These are phyloP conservation scores for Coreius guichenoti DNA, from an alignment of 2,797 vertebrate species.

Conservation along the genomic window DNA sequence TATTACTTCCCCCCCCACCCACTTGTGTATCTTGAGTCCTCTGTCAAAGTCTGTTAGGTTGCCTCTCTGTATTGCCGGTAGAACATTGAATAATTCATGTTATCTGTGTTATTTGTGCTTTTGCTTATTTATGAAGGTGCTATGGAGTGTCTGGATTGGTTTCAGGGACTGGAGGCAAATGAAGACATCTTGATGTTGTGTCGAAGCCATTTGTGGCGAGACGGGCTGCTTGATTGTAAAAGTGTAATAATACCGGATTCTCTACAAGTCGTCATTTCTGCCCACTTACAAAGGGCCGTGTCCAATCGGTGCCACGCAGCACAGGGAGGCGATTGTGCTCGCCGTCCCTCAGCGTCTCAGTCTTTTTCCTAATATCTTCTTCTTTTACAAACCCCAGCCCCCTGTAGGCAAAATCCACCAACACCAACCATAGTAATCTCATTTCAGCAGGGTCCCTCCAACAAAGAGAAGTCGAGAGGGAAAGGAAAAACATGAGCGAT, in stretches of 20 bases:
- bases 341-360: conserved; percentile 41
- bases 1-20: conserved; percentile 70
- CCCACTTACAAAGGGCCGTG: conserved; percentile 63
- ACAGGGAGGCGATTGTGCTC: conserved; percentile 67
- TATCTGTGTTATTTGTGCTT: conserved; percentile 77
- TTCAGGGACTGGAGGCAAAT: conserved; percentile 69
- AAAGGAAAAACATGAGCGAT: conserved; percentile 46
- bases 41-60: conserved; percentile 75
- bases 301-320: conserved; percentile 61
- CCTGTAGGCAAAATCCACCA: conserved; percentile 66
- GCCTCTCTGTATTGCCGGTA: conserved; percentile 66
- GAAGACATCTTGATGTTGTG: conserved; percentile 65
- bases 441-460: conserved; percentile 65
- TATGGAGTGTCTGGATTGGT: conserved; percentile 61
- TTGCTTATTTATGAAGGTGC: conserved; percentile 76
- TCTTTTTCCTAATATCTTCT: conserved; percentile 47
- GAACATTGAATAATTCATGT: conserved; percentile 78
- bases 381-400: conserved; percentile 42
- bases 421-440: conserved; percentile 69
- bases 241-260: conserved; percentile 70
- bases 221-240: conserved; percentile 58
- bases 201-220: conserved; percentile 43
- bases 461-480: conserved; percentile 46
- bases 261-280: conserved; percentile 54
- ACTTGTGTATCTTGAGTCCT: conserved; percentile 55